Conservation (phyloP, 1,140 invertebrate species). For the Colletes gigas region DNA sequence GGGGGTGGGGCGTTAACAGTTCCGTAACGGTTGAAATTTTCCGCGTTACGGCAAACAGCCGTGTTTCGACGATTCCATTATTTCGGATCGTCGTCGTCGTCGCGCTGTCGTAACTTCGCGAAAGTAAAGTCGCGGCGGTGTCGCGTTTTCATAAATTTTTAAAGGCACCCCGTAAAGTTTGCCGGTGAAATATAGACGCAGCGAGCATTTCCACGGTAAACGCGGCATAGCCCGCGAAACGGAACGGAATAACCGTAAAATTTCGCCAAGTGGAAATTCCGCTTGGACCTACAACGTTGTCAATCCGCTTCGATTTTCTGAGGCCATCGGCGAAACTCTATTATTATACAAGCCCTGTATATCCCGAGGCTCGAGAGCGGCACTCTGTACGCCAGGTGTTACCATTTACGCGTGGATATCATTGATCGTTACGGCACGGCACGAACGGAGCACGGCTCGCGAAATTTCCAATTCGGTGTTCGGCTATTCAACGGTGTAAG, state of each 20-base stretch:
- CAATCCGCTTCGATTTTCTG: neutral
- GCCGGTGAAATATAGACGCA: neutral
- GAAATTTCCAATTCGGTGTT: constrained; percentile 34
- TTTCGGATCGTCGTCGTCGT: neutral
- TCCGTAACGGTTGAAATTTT: neutral
- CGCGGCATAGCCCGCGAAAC: neutral
- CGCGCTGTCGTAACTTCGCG: neutral
- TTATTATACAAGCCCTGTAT: constrained; percentile 17
- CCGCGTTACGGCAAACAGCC: neutral
- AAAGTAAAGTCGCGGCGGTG: neutral
- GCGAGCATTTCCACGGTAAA: neutral
- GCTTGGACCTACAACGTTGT: neutral
- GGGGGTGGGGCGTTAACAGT: too few relatives aligned
- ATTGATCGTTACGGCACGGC: constrained; percentile 22
- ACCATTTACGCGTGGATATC: constrained; percentile 30
- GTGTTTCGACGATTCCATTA: neutral
- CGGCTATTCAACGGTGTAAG: constrained; percentile 7
- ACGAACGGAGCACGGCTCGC: neutral
- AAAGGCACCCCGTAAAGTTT: neutral
- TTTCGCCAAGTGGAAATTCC: neutral
- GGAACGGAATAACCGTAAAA: constrained; percentile 14
- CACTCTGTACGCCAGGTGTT: constrained; percentile 12
- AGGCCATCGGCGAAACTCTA: neutral
- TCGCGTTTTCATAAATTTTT: neutral
- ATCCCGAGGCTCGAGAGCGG: neutral